Conservation (phyloP, 1,140 invertebrate genomes). For the Heterodera carotae region DNA sequence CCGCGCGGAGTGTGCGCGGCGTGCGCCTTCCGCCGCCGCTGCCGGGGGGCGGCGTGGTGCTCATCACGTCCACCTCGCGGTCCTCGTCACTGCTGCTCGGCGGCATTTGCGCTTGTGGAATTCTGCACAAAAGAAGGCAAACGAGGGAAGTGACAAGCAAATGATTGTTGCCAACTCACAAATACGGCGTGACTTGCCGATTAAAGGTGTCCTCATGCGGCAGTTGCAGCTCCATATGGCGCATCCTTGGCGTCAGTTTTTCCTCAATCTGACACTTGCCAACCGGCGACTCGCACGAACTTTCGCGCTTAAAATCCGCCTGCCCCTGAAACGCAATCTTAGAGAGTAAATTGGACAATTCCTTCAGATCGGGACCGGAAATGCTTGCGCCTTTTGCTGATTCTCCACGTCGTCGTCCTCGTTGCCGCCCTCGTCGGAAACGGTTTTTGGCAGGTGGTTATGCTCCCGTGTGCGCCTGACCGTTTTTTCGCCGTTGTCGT, state of each 20-base stretch:
- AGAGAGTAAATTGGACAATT: neutral
- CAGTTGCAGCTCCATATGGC: constrained; percentile 16
- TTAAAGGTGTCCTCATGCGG: constrained; percentile 28
- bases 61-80: constrained; percentile 23
- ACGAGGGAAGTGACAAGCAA: no score
- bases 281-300: constrained; percentile 25
- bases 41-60: neutral
- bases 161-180: neutral
- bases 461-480: no score
- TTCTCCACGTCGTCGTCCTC: constrained; percentile 24
- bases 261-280: constrained; percentile 47
- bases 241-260: constrained; percentile 38
- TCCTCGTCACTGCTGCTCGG: constrained; percentile 28
- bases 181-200: constrained; percentile 21
- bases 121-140: no score
- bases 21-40: no score
- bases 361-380: neutral
- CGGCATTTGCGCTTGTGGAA: constrained; percentile 9
- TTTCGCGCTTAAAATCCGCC: neutral
- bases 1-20: neutral
- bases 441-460: no score
- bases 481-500: no score
- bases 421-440: neutral
- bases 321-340: neutral
- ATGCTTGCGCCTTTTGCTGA: constrained; percentile 15